Evolutionary conservation across 2,113 vertebrate species (phyloP).

Genomic region (Tursiops truncatus): DNA sequence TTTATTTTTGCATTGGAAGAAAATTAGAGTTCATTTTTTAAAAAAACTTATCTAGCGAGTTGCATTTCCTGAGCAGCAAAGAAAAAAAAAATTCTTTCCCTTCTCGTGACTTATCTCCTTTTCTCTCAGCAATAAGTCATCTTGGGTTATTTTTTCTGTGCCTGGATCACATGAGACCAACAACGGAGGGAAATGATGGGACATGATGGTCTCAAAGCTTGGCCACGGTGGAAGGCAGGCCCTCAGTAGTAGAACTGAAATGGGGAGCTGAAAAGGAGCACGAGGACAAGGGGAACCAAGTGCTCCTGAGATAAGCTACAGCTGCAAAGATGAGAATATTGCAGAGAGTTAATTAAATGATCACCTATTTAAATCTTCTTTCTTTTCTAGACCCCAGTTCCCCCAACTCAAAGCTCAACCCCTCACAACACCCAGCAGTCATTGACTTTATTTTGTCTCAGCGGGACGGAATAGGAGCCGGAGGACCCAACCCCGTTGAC

Average conservation of each 20-base stretch:
- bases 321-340: neutral
- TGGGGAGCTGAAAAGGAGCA: neutral
- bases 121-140: conserved; percentile 67
- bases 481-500: neutral
- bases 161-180: neutral
- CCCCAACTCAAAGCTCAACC: neutral
- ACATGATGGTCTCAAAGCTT: neutral
- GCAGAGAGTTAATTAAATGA: neutral
- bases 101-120: conserved; percentile 76
- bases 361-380: neutral
- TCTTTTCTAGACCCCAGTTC: neutral
- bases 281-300: neutral
- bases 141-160: conserved; percentile 8
- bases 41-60: conserved; percentile 63
- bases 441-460: neutral
- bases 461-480: neutral
- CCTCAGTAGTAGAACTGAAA: neutral
- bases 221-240: neutral
- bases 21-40: neutral
- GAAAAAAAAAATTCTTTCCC: conserved; percentile 67
- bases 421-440: neutral
- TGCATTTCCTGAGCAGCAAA: conserved; percentile 66
- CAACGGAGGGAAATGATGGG: neutral
- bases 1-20: conserved; percentile 64
- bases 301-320: neutral